Percentiles rank a stretch among this genome's conserved stretches.
phyloP scores from a whole-genome alignment of 2,113 vertebrate genomes.

The Potamarius usumacintae region DNA sequence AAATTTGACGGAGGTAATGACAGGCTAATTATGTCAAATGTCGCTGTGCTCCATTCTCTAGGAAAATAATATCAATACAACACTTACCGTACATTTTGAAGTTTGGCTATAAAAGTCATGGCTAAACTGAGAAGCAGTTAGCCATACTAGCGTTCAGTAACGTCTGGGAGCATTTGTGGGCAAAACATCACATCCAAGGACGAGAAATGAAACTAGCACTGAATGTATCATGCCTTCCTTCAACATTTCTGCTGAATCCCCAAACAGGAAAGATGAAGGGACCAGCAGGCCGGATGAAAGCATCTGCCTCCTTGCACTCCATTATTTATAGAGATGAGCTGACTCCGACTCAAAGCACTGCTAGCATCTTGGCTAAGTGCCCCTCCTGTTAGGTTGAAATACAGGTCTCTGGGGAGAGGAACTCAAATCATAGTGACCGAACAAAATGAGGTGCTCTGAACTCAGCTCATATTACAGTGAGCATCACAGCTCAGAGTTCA shows the following conservation, averaged over 20 bases:
- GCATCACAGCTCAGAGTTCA: not conserved
- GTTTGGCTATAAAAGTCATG: not conserved
- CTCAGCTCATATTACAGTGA: not conserved
- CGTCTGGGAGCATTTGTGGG: no score
- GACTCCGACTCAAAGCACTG: conserved; percentile 9
- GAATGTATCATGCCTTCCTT: conserved; percentile 19
- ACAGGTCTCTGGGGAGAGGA: not conserved
- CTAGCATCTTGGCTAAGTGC: conserved; percentile 30
- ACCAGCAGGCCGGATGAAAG: conserved; percentile 13
- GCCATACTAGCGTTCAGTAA: not conserved
- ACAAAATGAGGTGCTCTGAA: not conserved
- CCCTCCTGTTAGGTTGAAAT: not conserved
- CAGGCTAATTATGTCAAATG: not conserved
- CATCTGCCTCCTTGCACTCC: conserved; percentile 22
- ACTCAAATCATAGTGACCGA: conserved; percentile 9
- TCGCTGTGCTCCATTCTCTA: not conserved
- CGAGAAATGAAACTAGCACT: conserved; percentile 2
- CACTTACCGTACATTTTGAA: not conserved
- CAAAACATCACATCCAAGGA: no score
- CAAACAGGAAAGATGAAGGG: conserved; percentile 43
- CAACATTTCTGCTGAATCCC: conserved; percentile 38
- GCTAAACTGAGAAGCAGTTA: not conserved
- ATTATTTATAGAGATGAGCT: conserved; percentile 48
- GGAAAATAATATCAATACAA: not conserved
- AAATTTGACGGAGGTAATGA: no score